These are phyloP conservation scores for Panopea generosa DNA, from an alignment of 2,888 invertebrate species.

Conservation along the genomic window DNA sequence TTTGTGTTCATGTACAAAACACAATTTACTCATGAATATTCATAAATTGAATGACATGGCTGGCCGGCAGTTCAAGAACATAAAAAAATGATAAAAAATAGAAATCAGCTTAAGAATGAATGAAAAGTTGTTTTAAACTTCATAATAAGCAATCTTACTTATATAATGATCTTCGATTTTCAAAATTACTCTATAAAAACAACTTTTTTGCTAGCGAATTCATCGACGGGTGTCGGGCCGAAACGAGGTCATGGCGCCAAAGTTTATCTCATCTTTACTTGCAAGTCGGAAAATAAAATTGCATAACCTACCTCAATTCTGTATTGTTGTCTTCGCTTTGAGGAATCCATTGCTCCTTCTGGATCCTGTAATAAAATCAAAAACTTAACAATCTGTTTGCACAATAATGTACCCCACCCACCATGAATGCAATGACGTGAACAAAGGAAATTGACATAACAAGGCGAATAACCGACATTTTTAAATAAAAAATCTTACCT, in stretches of 20 bases:
- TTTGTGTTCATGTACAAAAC: too few relatives aligned
- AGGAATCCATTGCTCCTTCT: constrained; percentile 69
- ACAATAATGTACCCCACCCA: constrained; percentile 54
- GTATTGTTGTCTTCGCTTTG: constrained; percentile 74
- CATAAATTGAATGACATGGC: too few relatives aligned
- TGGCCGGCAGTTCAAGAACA: background rate
- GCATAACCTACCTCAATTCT: constrained; percentile 75
- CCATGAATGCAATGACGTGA: constrained; percentile 30
- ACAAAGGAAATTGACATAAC: constrained; percentile 59
- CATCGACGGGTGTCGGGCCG: too few relatives aligned
- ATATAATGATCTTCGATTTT: too few relatives aligned
- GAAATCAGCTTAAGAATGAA: background rate
- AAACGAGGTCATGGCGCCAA: constrained; percentile 25
- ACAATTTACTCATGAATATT: too few relatives aligned
- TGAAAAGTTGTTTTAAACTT: background rate
- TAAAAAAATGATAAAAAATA: constrained; percentile 9
- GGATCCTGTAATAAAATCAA: constrained; percentile 68
- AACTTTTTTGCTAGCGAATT: too few relatives aligned
- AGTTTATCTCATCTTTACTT: background rate
- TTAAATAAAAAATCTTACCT: constrained; percentile 64
- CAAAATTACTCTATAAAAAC: too few relatives aligned
- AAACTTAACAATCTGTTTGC: background rate
- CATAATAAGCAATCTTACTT: background rate
- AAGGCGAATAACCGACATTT: constrained; percentile 26
- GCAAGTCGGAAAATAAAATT: background rate